Percentiles rank a stretch among this genome's conserved stretches.
Evolutionary conservation across 2,888 invertebrate genomes (phyloP).

Genomic region (Drosophila cognata): DNA sequence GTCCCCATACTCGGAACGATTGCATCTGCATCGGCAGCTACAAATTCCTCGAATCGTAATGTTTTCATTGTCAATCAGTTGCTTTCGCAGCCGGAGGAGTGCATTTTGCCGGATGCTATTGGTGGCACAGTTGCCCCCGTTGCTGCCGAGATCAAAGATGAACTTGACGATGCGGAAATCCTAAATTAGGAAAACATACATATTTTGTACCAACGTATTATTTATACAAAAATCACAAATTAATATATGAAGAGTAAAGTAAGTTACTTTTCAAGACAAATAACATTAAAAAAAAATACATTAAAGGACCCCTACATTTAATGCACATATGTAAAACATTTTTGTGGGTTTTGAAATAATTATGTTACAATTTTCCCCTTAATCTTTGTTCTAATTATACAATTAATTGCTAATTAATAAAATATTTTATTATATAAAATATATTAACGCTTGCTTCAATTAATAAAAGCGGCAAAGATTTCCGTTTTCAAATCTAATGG

Average conservation of each 20-base stretch:
- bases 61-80: constrained; percentile 56
- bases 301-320: not conserved
- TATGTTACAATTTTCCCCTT: constrained; percentile 8
- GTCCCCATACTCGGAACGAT: not conserved
- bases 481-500: not conserved
- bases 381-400: constrained; percentile 9
- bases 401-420: not conserved
- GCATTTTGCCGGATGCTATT: constrained; percentile 57
- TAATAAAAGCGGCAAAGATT: too few relatives aligned
- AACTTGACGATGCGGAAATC: constrained; percentile 59
- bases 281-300: not conserved
- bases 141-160: constrained; percentile 58
- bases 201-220: constrained; percentile 3
- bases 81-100: constrained; percentile 49
- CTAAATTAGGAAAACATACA: constrained; percentile 20
- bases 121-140: not conserved
- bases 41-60: constrained; percentile 36
- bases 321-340: constrained; percentile 13
- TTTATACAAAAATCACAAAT: not conserved
- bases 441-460: not conserved
- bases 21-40: not conserved
- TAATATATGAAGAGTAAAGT: constrained; percentile 40
- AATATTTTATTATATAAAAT: not conserved
- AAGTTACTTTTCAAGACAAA: constrained; percentile 45
- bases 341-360: constrained; percentile 1